phyloP scores from a whole-genome alignment of 2,888 invertebrate genomes.

The Chesias legatella region DNA sequence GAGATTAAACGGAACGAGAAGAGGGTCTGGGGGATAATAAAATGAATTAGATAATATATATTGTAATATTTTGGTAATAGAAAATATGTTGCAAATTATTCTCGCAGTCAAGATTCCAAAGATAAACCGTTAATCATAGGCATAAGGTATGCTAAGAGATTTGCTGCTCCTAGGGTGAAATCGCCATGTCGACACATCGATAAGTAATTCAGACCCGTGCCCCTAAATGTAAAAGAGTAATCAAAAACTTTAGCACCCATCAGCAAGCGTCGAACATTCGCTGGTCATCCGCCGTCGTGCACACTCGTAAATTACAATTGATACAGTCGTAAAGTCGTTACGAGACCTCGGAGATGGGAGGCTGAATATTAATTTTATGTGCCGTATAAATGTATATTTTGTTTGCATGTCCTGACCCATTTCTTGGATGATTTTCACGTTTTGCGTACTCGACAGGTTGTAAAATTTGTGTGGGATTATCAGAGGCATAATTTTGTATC shows the following conservation, averaged over 20 bases:
- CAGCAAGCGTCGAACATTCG: slow-evolving; percentile 22
- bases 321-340: slow-evolving; percentile 22
- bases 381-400: slow-evolving; percentile 25
- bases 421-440: slow-evolving; percentile 14
- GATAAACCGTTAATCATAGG: no score
- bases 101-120: no score
- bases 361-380: slow-evolving; percentile 45
- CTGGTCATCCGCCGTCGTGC: slow-evolving; percentile 12
- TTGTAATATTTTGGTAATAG: not conserved
- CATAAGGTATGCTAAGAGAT: no score
- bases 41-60: slow-evolving; percentile 3
- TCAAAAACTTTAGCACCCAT: slow-evolving; percentile 19
- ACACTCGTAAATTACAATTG: slow-evolving; percentile 37
- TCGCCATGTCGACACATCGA: no score
- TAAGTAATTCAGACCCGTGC: slow-evolving; percentile 15
- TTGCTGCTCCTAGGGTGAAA: no score
- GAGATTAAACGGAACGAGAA: slow-evolving; percentile 1
- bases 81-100: no score
- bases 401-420: slow-evolving; percentile 15
- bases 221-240: slow-evolving; percentile 18
- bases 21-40: slow-evolving; percentile 1
- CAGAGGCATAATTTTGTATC: no score
- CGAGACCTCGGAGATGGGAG: slow-evolving; percentile 30
- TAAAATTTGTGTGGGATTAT: slow-evolving; percentile 1
- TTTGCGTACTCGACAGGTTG: slow-evolving; percentile 8